Conservation (phyloP, 2,888 invertebrate genomes). For the Eucera pruinosa region DNA sequence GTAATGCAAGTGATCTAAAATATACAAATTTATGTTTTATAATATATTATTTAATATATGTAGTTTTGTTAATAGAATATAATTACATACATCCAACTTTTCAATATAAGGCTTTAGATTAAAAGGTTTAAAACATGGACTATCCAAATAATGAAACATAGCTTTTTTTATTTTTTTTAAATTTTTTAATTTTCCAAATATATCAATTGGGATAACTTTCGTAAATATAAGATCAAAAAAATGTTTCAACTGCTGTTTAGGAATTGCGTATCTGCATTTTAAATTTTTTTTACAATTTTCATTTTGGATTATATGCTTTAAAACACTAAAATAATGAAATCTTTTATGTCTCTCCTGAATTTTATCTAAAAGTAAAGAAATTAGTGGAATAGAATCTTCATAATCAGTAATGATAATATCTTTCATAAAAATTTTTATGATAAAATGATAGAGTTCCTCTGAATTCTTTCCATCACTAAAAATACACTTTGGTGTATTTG, state of each 20-base stretch:
- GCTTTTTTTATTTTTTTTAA: constrained; percentile 17
- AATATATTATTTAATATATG: not conserved
- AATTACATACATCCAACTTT: constrained; percentile 41
- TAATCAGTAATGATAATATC: constrained; percentile 6
- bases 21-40: not conserved
- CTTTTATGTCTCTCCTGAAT: constrained; percentile 21
- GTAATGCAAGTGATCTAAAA: constrained; percentile 35
- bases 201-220: constrained; percentile 31
- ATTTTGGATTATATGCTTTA: constrained; percentile 5
- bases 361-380: constrained; percentile 21
- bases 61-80: not conserved
- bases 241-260: not conserved
- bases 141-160: not conserved
- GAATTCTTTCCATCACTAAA: constrained; percentile 18
- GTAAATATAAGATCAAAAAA: constrained; percentile 35
- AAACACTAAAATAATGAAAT: constrained; percentile 23
- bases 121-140: not conserved
- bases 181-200: constrained; percentile 38
- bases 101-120: constrained; percentile 21
- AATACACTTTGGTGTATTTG: not conserved
- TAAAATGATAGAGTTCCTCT: constrained; percentile 27
- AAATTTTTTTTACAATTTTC: not conserved
- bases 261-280: not conserved
- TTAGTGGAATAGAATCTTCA: constrained; percentile 1
- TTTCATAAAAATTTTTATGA: constrained; percentile 8